These are phyloP conservation scores for Micrastur ruficollis DNA, from an alignment of 2,797 vertebrate species.

Conservation along the genomic window DNA sequence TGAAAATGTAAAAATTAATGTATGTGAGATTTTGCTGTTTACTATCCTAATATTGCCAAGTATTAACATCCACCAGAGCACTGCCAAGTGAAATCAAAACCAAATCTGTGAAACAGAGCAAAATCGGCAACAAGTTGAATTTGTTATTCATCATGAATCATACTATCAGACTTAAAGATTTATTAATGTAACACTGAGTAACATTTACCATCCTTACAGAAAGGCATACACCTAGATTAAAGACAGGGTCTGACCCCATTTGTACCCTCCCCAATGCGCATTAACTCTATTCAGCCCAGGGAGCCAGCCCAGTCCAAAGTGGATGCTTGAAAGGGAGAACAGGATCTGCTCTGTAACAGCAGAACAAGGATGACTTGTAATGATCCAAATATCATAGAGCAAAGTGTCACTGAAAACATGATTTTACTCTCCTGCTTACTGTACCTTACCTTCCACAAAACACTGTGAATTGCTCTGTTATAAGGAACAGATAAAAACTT, in stretches of 20 bases:
- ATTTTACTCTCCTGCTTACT: neutral
- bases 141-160: neutral
- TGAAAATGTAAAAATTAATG: neutral
- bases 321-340: neutral
- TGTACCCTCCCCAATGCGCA: neutral
- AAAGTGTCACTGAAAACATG: neutral
- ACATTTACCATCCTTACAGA: neutral
- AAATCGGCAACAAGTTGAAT: slow-evolving; percentile 31
- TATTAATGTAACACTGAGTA: neutral
- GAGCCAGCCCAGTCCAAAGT: neutral
- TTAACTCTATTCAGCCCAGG: neutral
- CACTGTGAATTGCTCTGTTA: neutral
- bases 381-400: neutral
- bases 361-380: neutral
- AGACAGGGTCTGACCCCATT: neutral
- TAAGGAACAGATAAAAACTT: neutral
- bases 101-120: slow-evolving; percentile 9
- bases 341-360: neutral
- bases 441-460: neutral
- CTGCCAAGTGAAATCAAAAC: slow-evolving; percentile 21
- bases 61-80: neutral
- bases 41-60: slow-evolving; percentile 5
- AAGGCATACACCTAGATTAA: neutral
- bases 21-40: slow-evolving; percentile 29
- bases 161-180: neutral